Percentiles rank a stretch among this genome's conserved stretches.
phyloP scores from a whole-genome alignment of 2,888 invertebrate species.

The Zygaena filipendulae region DNA sequence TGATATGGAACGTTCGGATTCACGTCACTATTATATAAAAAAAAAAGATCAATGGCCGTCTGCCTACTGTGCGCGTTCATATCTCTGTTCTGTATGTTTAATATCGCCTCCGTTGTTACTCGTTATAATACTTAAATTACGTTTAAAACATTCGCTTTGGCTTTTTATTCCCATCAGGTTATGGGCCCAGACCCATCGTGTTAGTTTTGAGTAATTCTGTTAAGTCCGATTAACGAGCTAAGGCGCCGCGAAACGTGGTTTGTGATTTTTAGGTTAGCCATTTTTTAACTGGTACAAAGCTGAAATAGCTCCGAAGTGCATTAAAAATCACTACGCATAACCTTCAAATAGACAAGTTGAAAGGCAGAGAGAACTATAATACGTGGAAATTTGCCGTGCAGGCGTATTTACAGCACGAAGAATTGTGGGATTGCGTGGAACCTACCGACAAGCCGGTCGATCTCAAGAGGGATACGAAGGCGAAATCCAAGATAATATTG shows the following conservation, averaged over 20 bases:
- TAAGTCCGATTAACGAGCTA: neutral
- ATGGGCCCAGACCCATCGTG: conserved; percentile 1
- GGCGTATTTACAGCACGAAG: conserved; percentile 16
- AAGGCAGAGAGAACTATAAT: conserved; percentile 12
- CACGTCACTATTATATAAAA: no score
- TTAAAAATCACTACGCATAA: neutral
- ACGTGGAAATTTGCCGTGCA: conserved; percentile 13
- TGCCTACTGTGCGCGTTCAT: no score
- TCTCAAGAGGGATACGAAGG: conserved; percentile 10
- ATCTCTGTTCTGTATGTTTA: no score
- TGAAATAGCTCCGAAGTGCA: neutral
- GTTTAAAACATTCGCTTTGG: neutral
- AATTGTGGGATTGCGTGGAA: conserved; percentile 15
- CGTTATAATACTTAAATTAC: neutral
- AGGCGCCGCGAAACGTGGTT: neutral
- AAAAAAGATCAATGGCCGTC: no score
- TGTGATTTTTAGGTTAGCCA: neutral
- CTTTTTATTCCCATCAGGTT: conserved; percentile 1
- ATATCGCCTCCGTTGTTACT: no score
- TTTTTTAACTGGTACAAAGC: neutral
- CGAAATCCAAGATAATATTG: conserved; percentile 12
- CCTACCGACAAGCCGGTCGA: neutral
- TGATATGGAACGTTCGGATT: no score
- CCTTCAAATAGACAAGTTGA: conserved; percentile 12
- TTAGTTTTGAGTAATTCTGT: neutral